phyloP scores from a whole-genome alignment of 2,888 invertebrate genomes.

The Drosophila buzzatii region DNA sequence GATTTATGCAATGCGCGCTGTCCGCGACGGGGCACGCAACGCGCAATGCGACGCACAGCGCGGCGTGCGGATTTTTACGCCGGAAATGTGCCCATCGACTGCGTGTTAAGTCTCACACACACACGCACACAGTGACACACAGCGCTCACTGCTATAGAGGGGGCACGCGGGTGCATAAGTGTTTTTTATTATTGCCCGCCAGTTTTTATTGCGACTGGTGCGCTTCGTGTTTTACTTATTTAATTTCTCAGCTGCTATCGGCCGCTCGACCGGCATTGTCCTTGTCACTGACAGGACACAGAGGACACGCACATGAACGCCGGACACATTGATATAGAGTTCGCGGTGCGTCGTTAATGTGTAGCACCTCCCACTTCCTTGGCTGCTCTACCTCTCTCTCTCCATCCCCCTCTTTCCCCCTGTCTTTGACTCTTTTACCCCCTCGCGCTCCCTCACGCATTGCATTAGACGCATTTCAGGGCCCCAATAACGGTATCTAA shows the following conservation, averaged over 20 bases:
- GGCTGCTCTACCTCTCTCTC: background rate
- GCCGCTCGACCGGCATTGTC: conserved; percentile 44
- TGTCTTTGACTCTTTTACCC: background rate
- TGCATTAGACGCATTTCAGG: conserved; percentile 46
- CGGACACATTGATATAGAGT: conserved; percentile 41
- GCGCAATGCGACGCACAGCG: conserved; percentile 22
- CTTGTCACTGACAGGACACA: conserved; percentile 66
- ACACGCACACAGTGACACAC: conserved; percentile 15
- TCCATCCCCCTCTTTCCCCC: too few species aligned
- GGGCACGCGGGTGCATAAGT: conserved; percentile 11
- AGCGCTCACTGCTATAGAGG: conserved; percentile 8
- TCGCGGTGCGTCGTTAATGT: conserved; percentile 23
- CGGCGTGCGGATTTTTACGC: conserved; percentile 69
- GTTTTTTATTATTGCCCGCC: conserved; percentile 63
- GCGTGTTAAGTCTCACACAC: conserved; percentile 75
- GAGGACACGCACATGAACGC: conserved; percentile 50
- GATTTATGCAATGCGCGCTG: conserved; percentile 72
- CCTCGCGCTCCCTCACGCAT: background rate
- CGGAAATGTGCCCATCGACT: conserved; percentile 78
- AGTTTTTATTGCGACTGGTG: conserved; percentile 64
- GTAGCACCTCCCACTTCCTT: background rate
- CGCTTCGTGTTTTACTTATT: conserved; percentile 70
- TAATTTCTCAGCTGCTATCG: conserved; percentile 65
- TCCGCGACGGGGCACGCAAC: conserved; percentile 63
- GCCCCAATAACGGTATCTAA: conserved; percentile 53